A percentile compares a stretch with the other conserved stretches of the same genome.
These are phyloP conservation scores for Pipa parva DNA, from an alignment of 2,113 vertebrate genomes.

Conservation along the genomic window DNA sequence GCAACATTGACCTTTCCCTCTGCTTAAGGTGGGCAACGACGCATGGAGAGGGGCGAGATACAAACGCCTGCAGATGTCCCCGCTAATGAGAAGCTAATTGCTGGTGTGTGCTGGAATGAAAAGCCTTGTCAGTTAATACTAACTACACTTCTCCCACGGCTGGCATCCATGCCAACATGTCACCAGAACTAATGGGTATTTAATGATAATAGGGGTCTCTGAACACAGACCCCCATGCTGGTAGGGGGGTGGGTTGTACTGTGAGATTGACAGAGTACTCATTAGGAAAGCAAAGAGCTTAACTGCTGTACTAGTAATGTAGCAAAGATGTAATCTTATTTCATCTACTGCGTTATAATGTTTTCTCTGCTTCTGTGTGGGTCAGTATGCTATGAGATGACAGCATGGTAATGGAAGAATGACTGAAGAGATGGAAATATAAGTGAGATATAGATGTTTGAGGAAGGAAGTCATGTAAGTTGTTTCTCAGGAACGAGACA, in stretches of 20 bases:
- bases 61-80: constrained; percentile 35
- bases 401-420: no score
- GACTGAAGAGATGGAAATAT: no score
- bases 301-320: constrained; percentile 18
- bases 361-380: no score
- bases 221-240: constrained; percentile 28
- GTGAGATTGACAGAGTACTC: constrained; percentile 3
- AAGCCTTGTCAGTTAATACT: constrained; percentile 28
- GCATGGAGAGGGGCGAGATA: constrained; percentile 35
- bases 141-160: constrained; percentile 30
- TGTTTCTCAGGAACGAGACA: no score
- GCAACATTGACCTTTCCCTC: constrained; percentile 36
- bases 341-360: constrained; percentile 16
- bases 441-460: no score
- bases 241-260: neutral
- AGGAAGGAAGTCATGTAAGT: no score
- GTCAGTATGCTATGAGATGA: no score
- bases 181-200: constrained; percentile 36
- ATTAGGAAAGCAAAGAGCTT: constrained; percentile 21
- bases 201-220: constrained; percentile 36
- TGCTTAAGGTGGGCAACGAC: constrained; percentile 21
- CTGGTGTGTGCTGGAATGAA: constrained; percentile 34
- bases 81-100: constrained; percentile 42
- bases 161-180: constrained; percentile 35
- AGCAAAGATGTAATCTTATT: constrained; percentile 13